These are phyloP conservation scores for Lycocerus yunnanus DNA, from an alignment of 2,888 invertebrate genomes.

Conservation along the genomic window DNA sequence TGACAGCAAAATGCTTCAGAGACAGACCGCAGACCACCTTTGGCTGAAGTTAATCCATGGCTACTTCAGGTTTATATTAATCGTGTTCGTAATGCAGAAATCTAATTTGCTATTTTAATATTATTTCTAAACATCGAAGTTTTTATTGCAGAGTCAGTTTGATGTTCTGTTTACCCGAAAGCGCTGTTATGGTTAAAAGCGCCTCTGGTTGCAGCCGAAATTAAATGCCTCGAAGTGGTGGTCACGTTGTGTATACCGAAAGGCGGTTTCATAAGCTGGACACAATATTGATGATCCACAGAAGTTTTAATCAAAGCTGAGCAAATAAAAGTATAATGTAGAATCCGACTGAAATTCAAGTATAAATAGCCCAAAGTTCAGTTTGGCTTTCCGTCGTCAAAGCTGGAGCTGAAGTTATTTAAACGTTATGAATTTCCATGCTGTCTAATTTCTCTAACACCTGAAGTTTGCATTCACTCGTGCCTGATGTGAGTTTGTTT, in stretches of 20 bases:
- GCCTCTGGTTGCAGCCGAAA: background rate
- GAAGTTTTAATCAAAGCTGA: background rate
- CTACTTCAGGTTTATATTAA: no score
- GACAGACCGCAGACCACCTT: no score
- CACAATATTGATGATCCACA: background rate
- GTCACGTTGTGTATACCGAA: background rate
- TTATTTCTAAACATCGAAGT: no score
- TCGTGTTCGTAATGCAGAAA: no score
- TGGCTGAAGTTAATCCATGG: no score
- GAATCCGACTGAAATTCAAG: background rate
- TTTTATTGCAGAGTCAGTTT: no score
- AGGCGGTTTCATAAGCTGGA: background rate
- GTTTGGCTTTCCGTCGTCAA: background rate
- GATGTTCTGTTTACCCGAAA: background rate
- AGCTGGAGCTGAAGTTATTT: background rate
- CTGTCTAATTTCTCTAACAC: background rate
- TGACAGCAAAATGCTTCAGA: no score
- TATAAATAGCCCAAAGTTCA: background rate
- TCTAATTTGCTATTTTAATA: no score
- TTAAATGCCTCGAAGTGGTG: background rate
- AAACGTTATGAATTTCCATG: background rate
- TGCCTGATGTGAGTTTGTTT: background rate
- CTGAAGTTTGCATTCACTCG: background rate
- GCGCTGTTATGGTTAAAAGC: background rate
- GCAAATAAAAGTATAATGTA: background rate